Evolutionary conservation across 2,113 vertebrate genomes (phyloP), one percentile per base, ranked within the genome.

Genomic region (Piprites chloris): DNA sequence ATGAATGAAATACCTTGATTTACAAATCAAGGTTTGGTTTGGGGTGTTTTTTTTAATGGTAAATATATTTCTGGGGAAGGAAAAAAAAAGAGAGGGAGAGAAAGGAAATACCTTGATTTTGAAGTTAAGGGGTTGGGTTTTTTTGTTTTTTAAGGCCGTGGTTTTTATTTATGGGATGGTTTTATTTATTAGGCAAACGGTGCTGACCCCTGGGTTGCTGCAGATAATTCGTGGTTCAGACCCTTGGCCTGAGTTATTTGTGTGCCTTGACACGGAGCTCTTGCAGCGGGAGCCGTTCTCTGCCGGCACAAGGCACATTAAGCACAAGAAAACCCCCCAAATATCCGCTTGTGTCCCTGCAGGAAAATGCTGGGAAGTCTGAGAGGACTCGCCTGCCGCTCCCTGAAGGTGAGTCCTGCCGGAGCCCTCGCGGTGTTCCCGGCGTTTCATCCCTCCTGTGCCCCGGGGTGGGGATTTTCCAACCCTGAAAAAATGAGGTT

Each of bases 291-390:
- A 73, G 9, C 0, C 1, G 4, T 78, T 71, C 39, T 62, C 26
- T 71, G 11, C 18, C 30, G 44, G 41, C 1, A 0, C 26, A 14
- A 77, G 19, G 28, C 14, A n/a, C 5, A 20, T 28, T 14, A 65
- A 75, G 6, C 4, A 3, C 20, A 16, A 52, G 12, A 33, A 66
- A 62, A 82, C 37, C 0, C 3, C 19, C 18, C 5, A 86, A 78
- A 46, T 27, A 26, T 32, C 55, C 37, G 7, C 17, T 94, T 84
- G 41, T 93, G 27, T 95, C 52, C 85, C 75, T 85, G 5, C 92
- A 91, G 95, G 35, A 30, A 53, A 62, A 98, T 98, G 98, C 93
- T 98, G 94, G 96, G 95, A 52, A 83, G 67, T 26, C 17, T 97
- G 74, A 87, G 30, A 17, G 89, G 83, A 22, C 69, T 98, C 1